Conservation (phyloP, 2,797 vertebrate species). For the Acanthopagrus latus region DNA sequence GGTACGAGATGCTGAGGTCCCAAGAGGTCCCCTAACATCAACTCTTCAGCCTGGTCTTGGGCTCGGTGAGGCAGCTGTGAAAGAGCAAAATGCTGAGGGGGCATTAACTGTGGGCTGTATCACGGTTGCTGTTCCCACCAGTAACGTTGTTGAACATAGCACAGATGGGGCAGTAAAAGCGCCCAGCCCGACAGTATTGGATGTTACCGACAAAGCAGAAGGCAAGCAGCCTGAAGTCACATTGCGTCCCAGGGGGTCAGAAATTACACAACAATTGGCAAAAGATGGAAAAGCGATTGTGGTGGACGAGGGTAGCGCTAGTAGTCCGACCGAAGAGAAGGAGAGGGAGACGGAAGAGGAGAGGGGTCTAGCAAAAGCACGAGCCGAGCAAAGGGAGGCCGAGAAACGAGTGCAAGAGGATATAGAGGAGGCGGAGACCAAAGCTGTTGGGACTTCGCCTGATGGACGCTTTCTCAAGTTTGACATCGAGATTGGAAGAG, state of each 20-base stretch:
- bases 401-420: constrained; percentile 90
- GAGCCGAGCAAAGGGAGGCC: constrained; percentile 82
- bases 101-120: background rate
- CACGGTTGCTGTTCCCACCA: constrained; percentile 12
- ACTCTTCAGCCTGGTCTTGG: constrained; percentile 58
- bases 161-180: constrained; percentile 51
- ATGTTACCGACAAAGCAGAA: constrained; percentile 50
- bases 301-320: constrained; percentile 70
- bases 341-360: constrained; percentile 76
- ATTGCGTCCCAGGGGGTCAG: constrained; percentile 30
- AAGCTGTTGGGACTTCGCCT: constrained; percentile 95
- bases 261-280: constrained; percentile 33
- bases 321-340: constrained; percentile 67
- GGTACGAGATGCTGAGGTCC: constrained; percentile 39
- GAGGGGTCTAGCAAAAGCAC: constrained; percentile 78
- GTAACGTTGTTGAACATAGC: constrained; percentile 22
- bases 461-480: constrained; percentile 98
- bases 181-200: constrained; percentile 66
- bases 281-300: constrained; percentile 59
- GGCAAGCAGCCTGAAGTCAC: constrained; percentile 28
- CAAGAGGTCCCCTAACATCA: constrained; percentile 41
- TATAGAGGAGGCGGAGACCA: constrained; percentile 96
- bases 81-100: constrained; percentile 43
- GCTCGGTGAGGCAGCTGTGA: constrained; percentile 22
- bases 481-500: constrained; percentile 98